Conservation (phyloP, 2,797 vertebrate genomes). For the Ctenochaetus hawaiiensis region DNA sequence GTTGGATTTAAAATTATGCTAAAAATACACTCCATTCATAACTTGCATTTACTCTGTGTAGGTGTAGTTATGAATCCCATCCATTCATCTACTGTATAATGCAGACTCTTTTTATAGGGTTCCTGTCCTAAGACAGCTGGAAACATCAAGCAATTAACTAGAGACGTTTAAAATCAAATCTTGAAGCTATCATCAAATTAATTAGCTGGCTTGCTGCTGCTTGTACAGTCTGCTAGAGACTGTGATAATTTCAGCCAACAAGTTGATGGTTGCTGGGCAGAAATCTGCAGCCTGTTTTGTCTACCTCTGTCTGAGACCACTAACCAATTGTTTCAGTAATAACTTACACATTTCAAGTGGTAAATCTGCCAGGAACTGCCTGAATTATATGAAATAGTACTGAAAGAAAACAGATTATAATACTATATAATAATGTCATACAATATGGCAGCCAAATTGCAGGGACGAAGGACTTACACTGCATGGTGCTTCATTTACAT, state of each 20-base stretch:
- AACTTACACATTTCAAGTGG: neutral
- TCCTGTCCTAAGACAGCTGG: neutral
- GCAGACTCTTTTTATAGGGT: neutral
- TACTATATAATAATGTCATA: neutral
- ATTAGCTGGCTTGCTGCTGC: neutral
- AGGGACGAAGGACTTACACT: slow-evolving; percentile 19
- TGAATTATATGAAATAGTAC: neutral
- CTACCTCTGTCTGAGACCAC: neutral
- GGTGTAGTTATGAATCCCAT: too few relatives aligned
- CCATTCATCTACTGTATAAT: neutral
- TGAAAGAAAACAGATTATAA: neutral
- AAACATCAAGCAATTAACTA: neutral
- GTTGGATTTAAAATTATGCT: neutral
- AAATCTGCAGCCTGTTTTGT: neutral
- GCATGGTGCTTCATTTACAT: slow-evolving; percentile 49
- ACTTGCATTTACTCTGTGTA: neutral
- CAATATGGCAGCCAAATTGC: slow-evolving; percentile 19
- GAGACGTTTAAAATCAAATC: neutral
- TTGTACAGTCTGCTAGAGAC: neutral
- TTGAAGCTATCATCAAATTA: neutral
- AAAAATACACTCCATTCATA: neutral
- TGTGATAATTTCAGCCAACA: neutral
- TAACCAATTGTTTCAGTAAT: neutral
- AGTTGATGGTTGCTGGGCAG: neutral
- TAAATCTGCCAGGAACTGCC: neutral